Evolutionary conservation across 2,113 vertebrate species (phyloP).

Genomic region (Eolophus roseicapilla): DNA sequence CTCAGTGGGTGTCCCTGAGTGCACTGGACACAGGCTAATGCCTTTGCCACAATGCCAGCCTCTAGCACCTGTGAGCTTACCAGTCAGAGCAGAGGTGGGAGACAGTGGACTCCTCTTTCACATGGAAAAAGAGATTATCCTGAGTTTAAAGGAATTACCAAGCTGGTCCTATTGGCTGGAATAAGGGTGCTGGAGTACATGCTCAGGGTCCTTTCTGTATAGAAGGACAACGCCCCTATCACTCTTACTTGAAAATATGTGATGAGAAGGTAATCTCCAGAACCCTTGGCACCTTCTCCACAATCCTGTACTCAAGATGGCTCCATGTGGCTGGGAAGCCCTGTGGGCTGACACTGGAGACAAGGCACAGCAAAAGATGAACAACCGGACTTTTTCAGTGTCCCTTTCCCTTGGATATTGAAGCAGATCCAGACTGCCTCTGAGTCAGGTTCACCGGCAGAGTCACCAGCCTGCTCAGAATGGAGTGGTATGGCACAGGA

Average conservation of each 20-base stretch:
- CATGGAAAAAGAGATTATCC: not conserved
- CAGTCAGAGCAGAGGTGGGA: not conserved
- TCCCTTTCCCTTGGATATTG: not conserved
- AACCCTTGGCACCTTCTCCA: not conserved
- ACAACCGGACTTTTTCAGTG: fast-evolving
- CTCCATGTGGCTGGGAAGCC: not conserved
- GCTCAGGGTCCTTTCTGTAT: not conserved
- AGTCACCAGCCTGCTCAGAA: not conserved
- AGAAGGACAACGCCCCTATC: not conserved
- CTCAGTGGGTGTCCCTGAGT: not conserved
- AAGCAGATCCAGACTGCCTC: not conserved
- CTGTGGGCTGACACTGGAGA: not conserved
- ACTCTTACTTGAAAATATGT: not conserved
- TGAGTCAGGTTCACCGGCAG: not conserved
- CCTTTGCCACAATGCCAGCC: not conserved
- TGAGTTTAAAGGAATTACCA: not conserved
- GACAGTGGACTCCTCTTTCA: not conserved
- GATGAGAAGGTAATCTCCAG: not conserved
- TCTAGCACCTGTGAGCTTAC: not conserved
- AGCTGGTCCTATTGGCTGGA: not conserved
- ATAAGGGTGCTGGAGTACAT: not conserved
- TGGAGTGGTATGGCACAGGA: not conserved
- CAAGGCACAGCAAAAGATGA: not conserved
- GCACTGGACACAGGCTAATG: not conserved
- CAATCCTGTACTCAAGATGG: fast-evolving